Conservation (phyloP, 2,113 vertebrate genomes). For the Cromileptes altivelis region DNA sequence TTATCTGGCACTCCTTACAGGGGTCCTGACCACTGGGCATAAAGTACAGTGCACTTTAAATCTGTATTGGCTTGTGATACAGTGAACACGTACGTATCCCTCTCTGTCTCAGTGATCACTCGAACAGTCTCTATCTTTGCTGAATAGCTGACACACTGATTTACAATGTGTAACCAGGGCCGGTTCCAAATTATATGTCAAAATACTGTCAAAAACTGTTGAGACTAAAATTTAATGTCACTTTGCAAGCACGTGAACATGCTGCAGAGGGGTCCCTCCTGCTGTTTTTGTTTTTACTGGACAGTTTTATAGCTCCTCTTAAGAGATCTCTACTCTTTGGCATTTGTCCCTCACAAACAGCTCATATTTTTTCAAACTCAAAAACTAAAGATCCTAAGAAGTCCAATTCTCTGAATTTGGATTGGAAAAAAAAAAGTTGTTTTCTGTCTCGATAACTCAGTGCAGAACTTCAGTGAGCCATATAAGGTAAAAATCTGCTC, state of each 20-base stretch:
- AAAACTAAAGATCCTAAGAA: constrained; percentile 10
- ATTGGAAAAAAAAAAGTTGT: constrained; percentile 30
- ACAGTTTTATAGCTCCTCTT: constrained; percentile 4
- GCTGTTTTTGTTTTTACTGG: constrained; percentile 15
- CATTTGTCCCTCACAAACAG: constrained; percentile 10
- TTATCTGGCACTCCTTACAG: neutral
- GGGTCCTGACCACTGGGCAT: neutral
- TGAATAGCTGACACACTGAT: neutral
- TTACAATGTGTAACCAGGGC: too few species aligned
- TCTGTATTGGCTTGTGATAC: neutral
- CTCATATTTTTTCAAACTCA: constrained; percentile 9
- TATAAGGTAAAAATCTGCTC: constrained; percentile 34
- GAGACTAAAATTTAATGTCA: neutral
- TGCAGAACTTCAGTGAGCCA: constrained; percentile 18
- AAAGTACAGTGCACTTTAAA: neutral
- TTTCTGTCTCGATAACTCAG: constrained; percentile 24
- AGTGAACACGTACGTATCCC: neutral
- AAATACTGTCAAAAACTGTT: neutral
- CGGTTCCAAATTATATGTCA: neutral
- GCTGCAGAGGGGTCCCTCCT: neutral
- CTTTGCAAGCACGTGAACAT: neutral
- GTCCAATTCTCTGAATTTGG: neutral
- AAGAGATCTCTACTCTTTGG: neutral
- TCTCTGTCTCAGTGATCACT: neutral
- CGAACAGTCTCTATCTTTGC: neutral